Base-by-base conservation (phyloP, 2,797 vertebrate genomes). In the Chelidonichthys spinosus region DNA sequence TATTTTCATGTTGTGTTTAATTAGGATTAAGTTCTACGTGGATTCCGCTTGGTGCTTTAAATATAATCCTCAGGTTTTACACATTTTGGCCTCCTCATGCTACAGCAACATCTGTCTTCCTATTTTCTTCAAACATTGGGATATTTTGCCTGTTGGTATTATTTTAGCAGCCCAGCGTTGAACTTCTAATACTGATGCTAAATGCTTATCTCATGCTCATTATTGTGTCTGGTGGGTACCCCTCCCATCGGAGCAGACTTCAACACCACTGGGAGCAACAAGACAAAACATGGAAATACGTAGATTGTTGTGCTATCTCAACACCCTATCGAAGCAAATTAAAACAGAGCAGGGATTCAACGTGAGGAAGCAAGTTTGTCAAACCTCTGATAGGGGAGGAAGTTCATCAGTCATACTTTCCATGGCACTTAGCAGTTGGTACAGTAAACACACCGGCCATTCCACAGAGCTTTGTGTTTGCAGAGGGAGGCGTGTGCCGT, bases 351-450 rank as follows among this genome's bases (percentile, higher is more conserved):
- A 78, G 66, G 59, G 69, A 74, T 71, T 70, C 39, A 52, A 55
- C 43, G 47, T 25, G 47, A 87, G 90, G 85, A 92, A 91, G 76
- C 53, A 35, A 43, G 59, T 73, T 61, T 77, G 76, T 85, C 83
- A 81, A 80, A 53, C 50, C 60, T 79, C 53, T 81, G 85, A 86
- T 76, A 71, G 69, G 32, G 64, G 72, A 90, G 89, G 90, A 93
- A 91, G 84, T 86, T 37, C 63, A 69, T 11, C 75, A 79, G 73
- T 87, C 83, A 85, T 62, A 80, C 70, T 90, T 93, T 92, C 92
- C 87, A 81, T 75, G 67, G 83, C 56, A 70, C 69, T 65, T 64
- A 76, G 49, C 63, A 74, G 65, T 79, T 84, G 52, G 82, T 78
- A 74, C 70, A 78, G 76, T 87, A 88, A 91, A 92, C 81, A 85